A percentile compares a stretch with the other conserved stretches of the same genome.
Evolutionary conservation across 2,113 vertebrate genomes (phyloP).

Genomic region (Malurus elegans): DNA sequence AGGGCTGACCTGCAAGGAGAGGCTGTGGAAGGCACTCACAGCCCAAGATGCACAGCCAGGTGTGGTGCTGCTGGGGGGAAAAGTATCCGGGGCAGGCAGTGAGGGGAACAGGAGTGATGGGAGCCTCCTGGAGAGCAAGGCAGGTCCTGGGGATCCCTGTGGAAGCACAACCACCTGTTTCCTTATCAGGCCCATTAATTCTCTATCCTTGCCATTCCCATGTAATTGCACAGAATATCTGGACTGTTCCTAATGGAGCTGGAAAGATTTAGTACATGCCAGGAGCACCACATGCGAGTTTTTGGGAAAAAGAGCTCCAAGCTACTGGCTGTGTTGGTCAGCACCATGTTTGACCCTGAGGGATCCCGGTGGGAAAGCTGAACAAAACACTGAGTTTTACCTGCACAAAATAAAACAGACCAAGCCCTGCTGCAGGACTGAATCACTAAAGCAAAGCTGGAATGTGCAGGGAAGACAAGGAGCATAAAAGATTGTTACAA

Average conservation of each 20-base stretch:
- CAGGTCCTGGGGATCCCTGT: not conserved
- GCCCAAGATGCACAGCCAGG: not conserved
- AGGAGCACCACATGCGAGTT: fast-evolving
- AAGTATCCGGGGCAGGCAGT: not conserved
- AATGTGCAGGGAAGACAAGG: not conserved
- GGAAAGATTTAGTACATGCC: not conserved
- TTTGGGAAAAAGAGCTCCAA: not conserved
- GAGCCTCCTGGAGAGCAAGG: not conserved
- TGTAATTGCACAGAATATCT: not conserved
- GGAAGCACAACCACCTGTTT: not conserved
- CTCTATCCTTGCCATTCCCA: not conserved
- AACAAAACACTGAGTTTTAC: not conserved
- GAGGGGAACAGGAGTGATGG: not conserved
- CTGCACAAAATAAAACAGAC: not conserved
- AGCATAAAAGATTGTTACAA: not conserved
- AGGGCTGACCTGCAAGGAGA: not conserved
- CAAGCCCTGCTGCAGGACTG: not conserved
- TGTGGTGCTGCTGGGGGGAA: not conserved
- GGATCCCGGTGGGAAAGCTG: not conserved
- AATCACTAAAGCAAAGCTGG: not conserved
- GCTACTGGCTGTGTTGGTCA: not conserved
- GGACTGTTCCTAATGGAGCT: not conserved
- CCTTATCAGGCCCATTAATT: not conserved
- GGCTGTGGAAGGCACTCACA: not conserved
- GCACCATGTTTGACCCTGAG: not conserved